Conservation (phyloP, 2,797 vertebrate species). For the Xenops minutus region DNA sequence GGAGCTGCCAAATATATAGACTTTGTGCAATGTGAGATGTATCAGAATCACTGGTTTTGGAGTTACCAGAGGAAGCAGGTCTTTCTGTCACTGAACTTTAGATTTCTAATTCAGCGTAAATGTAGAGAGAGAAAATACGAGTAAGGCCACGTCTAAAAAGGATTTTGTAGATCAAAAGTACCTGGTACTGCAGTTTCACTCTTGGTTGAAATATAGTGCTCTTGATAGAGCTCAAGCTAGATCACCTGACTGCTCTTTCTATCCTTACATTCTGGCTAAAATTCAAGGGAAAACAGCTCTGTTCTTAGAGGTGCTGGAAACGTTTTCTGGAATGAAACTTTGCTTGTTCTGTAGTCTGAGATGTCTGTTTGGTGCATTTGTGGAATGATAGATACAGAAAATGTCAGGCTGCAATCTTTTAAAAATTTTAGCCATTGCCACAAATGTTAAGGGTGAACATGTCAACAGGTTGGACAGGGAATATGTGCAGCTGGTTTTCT, state of each 20-base stretch:
- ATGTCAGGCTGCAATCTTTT: background rate
- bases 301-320: background rate
- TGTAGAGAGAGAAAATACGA: background rate
- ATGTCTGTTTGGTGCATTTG: background rate
- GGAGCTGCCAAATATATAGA: background rate
- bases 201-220: background rate
- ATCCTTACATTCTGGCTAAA: background rate
- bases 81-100: background rate
- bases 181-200: background rate
- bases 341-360: background rate
- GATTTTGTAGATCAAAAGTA: background rate
- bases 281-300: background rate
- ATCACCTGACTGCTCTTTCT: background rate
- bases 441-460: background rate
- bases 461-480: background rate
- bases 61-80: background rate
- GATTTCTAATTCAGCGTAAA: background rate
- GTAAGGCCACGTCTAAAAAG: background rate
- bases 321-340: background rate
- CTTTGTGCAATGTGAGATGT: background rate
- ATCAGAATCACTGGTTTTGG: background rate
- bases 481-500: conserved; percentile 40
- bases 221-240: background rate
- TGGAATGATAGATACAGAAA: background rate
- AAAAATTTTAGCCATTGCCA: background rate